Evolutionary conservation across 2,888 invertebrate genomes (phyloP), one percentile per base, ranked within the genome.

Genomic region (Synanthedon myopaeformis): DNA sequence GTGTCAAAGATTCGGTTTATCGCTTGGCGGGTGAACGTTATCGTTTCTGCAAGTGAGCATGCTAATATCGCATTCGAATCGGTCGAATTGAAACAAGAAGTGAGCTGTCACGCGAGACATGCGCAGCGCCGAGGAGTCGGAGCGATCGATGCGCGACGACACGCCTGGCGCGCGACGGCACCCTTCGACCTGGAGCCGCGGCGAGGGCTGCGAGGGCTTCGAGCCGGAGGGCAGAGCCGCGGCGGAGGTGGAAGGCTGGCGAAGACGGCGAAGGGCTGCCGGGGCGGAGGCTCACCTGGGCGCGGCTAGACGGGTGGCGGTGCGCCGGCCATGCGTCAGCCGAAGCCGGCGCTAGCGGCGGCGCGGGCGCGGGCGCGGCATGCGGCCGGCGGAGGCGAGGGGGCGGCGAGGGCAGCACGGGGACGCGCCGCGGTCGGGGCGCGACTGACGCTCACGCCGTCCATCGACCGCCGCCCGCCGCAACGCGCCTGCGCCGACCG

Each of bases 271-370:
- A 35, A 12, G 45, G 45, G 48, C 17, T 11, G 49, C 49, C 14
- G 42, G 12, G 13, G 52, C 45, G 55, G 54, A 51, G 42, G 63
- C 71, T 68, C 70, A 72, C 74, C 72, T 70, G 72, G 63, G 66
- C 62, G 61, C 65, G 63, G 62, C 64, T 66, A 63, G 64, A 56
- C 59, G 64, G 66, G 58, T 61, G 61, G 59, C 52, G 65, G 62
- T 65, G 65, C 62, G 61, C 66, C 67, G 67, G 63, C 41, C 53
- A 49, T 70, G 69, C 69, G 66, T 71, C 65, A 70, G 70, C 70
- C 72, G 74, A 72, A 72, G 76, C 73, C 74, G 72, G 70, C 72
- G 76, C 76, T 74, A 72, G 73, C 71, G 75, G 69, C 70, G 72
- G 67, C 72, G 73, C 74, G 72, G 58, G 57, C 66, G 70, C 69